Evolutionary conservation across 2,113 vertebrate species (phyloP).

Genomic region (Asarcornis scutulata): DNA sequence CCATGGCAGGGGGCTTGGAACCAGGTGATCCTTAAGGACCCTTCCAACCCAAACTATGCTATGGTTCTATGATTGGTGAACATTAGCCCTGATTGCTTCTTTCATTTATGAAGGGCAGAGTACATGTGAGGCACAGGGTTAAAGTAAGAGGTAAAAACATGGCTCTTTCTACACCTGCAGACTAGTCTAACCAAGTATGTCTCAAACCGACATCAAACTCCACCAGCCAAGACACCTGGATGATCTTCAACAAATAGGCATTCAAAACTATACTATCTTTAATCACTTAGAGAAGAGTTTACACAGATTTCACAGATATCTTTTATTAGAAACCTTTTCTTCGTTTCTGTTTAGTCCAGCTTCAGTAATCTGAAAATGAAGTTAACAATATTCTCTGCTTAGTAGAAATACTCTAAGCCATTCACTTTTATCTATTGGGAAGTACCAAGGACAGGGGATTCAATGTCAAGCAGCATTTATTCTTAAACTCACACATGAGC

Average conservation of each 20-base stretch:
- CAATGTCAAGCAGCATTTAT: not conserved
- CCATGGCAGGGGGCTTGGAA: too few species aligned
- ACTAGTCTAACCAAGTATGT: not conserved
- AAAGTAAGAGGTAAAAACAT: not conserved
- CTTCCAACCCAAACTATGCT: too few species aligned
- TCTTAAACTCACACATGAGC: not conserved
- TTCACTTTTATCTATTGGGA: not conserved
- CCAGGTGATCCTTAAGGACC: too few species aligned
- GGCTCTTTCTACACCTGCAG: not conserved
- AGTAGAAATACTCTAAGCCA: not conserved
- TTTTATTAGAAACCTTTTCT: too few species aligned
- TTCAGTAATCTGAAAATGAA: constrained; percentile 13
- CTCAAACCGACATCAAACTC: not conserved
- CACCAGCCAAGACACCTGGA: not conserved
- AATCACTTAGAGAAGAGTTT: not conserved
- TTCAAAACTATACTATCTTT: not conserved
- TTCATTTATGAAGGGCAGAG: not conserved
- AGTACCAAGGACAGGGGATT: not conserved
- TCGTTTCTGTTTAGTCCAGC: not conserved
- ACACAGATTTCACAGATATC: not conserved
- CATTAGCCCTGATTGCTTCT: not conserved
- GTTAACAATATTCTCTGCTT: not conserved
- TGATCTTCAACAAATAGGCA: not conserved
- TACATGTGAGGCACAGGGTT: rapidly evolving
- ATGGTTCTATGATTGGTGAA: not conserved